phyloP scores from a whole-genome alignment of 2,113 vertebrate genomes.

The Chloropsis hardwickii region DNA sequence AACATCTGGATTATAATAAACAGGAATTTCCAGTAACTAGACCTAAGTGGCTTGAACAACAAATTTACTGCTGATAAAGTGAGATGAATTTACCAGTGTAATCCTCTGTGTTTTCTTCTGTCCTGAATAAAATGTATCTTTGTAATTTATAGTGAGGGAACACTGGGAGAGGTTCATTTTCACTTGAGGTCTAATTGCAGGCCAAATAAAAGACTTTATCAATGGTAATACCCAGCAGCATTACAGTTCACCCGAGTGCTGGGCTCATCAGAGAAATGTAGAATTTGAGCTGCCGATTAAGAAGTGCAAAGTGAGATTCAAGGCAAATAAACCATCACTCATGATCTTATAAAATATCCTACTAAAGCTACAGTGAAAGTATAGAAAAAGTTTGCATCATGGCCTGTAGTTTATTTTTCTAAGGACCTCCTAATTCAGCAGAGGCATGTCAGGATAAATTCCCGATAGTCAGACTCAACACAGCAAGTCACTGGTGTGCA shows the following conservation, averaged over 20 bases:
- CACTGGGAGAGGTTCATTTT: background rate
- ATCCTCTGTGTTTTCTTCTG: background rate
- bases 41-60: constrained; percentile 6
- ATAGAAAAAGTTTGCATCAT: background rate
- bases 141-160: background rate
- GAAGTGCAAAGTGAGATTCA: background rate
- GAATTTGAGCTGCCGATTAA: background rate
- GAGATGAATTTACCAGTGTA: background rate
- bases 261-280: fast-evolving
- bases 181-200: background rate
- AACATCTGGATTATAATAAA: constrained; percentile 11
- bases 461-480: background rate
- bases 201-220: background rate
- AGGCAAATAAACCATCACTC: background rate
- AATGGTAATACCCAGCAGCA: background rate
- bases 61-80: constrained; percentile 28
- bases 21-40: constrained; percentile 14
- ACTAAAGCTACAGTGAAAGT: background rate
- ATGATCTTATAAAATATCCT: background rate
- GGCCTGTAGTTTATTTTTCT: background rate
- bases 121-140: background rate
- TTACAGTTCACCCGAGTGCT: background rate
- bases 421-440: background rate
- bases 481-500: background rate
- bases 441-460: background rate